Evolutionary conservation across 2,888 invertebrate genomes (phyloP).

Genomic region (Thecophora atra): DNA sequence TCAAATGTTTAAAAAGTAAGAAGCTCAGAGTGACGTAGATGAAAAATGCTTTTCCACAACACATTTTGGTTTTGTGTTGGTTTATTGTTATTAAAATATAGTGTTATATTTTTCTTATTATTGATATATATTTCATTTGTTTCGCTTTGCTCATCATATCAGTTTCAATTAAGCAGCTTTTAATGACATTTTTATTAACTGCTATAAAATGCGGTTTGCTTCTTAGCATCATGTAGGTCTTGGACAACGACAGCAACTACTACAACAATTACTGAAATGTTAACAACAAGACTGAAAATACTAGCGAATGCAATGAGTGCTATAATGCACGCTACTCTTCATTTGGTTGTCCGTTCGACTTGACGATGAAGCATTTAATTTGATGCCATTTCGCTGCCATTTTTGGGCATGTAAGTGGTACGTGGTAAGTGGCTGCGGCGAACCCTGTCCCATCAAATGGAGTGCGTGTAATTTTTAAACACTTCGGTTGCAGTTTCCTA

Average conservation of each 20-base stretch:
- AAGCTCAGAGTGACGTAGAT: no score
- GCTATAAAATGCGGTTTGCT: background rate
- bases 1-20: background rate
- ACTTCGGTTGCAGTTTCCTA: conserved; percentile 34
- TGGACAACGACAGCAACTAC: background rate
- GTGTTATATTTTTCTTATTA: no score
- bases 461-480: conserved; percentile 37
- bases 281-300: conserved; percentile 40
- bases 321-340: background rate
- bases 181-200: conserved; percentile 38
- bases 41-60: no score
- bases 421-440: conserved; percentile 5
- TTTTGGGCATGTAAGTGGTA: conserved; percentile 24
- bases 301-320: conserved; percentile 26
- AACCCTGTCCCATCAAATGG: conserved; percentile 10
- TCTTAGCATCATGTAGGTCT: no score
- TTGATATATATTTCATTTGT: no score
- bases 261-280: conserved; percentile 33
- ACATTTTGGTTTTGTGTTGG: no score
- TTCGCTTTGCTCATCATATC: conserved; percentile 27
- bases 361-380: conserved; percentile 12
- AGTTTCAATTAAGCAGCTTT: conserved; percentile 42
- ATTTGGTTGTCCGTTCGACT: conserved; percentile 8
- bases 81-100: background rate
- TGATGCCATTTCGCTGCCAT: conserved; percentile 1